These are phyloP conservation scores for Aphelenchoides bicaudatus DNA, from an alignment of 2,888 invertebrate genomes.

Conservation along the genomic window DNA sequence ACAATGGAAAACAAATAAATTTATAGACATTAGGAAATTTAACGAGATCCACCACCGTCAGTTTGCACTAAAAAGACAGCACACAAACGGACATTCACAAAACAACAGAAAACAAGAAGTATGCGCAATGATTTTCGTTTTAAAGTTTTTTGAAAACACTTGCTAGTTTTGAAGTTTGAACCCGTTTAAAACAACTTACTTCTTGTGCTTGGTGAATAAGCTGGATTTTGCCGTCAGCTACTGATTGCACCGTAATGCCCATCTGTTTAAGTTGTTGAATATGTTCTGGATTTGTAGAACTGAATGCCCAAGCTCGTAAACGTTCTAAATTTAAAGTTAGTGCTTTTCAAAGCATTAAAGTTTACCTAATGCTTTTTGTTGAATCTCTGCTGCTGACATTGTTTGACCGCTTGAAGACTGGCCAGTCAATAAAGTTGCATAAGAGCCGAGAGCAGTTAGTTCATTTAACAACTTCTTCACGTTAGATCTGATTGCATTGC, in stretches of 20 bases:
- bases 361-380: slow-evolving; percentile 23
- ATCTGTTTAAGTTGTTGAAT: slow-evolving; percentile 80
- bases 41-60: slow-evolving; percentile 7
- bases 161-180: neutral
- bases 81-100: neutral
- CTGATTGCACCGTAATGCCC: slow-evolving; percentile 87
- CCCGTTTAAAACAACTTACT: slow-evolving; percentile 66
- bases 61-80: neutral
- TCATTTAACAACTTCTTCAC: slow-evolving; percentile 28
- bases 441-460: slow-evolving; percentile 14
- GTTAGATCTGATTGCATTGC: slow-evolving; percentile 24
- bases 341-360: neutral
- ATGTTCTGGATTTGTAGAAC: slow-evolving; percentile 81
- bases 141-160: neutral
- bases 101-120: neutral
- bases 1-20: neutral
- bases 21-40: neutral
- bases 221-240: slow-evolving; percentile 79
- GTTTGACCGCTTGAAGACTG: slow-evolving; percentile 4
- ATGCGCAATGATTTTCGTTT: no score
- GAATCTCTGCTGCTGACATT: slow-evolving; percentile 5
- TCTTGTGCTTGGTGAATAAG: slow-evolving; percentile 77
- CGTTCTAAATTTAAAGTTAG: slow-evolving; percentile 27
- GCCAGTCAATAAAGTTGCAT: neutral
- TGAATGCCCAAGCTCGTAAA: slow-evolving; percentile 64